phyloP scores from a whole-genome alignment of 1,140 invertebrate genomes.

The Trypoxylus dichotomus region DNA sequence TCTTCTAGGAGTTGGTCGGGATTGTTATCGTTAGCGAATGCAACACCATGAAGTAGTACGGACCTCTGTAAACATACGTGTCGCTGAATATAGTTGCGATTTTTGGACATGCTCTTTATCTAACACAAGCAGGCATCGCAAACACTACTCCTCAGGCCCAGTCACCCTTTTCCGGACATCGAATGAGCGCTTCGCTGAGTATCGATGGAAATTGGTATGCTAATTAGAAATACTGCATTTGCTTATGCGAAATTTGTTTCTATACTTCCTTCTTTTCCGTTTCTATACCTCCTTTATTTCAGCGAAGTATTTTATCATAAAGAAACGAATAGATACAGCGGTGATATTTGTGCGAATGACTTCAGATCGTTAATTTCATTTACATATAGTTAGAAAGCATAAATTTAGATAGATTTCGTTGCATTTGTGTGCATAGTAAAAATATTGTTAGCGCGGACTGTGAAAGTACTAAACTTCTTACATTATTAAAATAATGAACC shows the following conservation, averaged over 20 bases:
- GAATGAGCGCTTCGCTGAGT: constrained; percentile 16
- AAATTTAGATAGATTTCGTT: background rate
- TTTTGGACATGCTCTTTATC: constrained; percentile 32
- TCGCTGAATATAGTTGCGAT: constrained; percentile 27
- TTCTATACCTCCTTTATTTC: background rate
- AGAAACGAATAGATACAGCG: background rate
- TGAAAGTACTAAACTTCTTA: background rate
- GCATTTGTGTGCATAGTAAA: background rate
- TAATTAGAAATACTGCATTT: constrained; percentile 30
- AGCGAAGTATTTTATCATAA: background rate
- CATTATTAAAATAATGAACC: background rate
- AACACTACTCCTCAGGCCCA: constrained; percentile 16
- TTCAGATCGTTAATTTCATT: constrained; percentile 7
- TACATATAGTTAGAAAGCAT: constrained; percentile 26
- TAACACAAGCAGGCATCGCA: constrained; percentile 27
- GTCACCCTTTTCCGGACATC: constrained; percentile 29
- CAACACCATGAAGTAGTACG: constrained; percentile 11
- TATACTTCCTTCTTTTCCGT: background rate
- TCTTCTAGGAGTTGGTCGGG: constrained; percentile 24
- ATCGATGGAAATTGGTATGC: constrained; percentile 16
- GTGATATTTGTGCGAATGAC: constrained; percentile 3
- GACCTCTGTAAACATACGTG: constrained; percentile 29
- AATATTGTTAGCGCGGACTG: background rate
- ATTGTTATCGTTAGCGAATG: constrained; percentile 14
- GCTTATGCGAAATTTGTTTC: constrained; percentile 3